Base-by-base conservation (phyloP, 1,140 invertebrate genomes). In the Phocides pigmalion region DNA sequence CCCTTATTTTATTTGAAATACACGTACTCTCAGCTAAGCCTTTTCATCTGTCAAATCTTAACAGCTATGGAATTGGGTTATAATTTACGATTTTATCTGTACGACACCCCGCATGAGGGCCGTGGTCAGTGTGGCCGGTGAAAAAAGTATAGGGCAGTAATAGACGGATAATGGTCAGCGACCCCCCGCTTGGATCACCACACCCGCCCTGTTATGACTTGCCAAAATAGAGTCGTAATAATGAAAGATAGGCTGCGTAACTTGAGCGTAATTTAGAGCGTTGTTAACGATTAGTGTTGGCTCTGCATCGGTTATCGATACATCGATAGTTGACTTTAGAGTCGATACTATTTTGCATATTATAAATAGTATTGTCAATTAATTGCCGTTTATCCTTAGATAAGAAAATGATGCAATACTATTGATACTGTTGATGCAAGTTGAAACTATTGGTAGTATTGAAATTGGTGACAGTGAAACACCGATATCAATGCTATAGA, bases 11-110 rank as follows among this genome's bases (percentile, higher is more conserved):
- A 84, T 88, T 84, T 80, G 66, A 78, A 81, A 82, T 76, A 76
- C 65, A 72, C 74, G 74, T 74, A 79, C 64, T 62, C 62, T 67
- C 76, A 75, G 73, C 81, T 79, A 82, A 82, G 76, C 85, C 88
- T 91, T 91, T 91, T 91, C 88, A 91, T 90, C 88, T 91, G 88
- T 91, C 88, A 91, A 85, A 80, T 83, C 75, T 82, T 84, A 88
- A 89, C 87, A 82, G 74, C 84, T 78, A 78, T 82, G 82, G 85
- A 88, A 90, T 89, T 89, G 87, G 88, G 87, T 89, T 89, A 89
- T 90, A 89, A 90, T 90, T 90, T 90, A 90, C 79, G 87, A 90
- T 89, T 88, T 90, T 89, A 90, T 90, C 87, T 86, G 63, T 47
- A 65, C 64, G 74, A 82, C 74, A 84, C 82, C 76, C 79, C 66